Base-by-base conservation (phyloP, 2,113 vertebrate species). In the Oryzias melastigma region DNA sequence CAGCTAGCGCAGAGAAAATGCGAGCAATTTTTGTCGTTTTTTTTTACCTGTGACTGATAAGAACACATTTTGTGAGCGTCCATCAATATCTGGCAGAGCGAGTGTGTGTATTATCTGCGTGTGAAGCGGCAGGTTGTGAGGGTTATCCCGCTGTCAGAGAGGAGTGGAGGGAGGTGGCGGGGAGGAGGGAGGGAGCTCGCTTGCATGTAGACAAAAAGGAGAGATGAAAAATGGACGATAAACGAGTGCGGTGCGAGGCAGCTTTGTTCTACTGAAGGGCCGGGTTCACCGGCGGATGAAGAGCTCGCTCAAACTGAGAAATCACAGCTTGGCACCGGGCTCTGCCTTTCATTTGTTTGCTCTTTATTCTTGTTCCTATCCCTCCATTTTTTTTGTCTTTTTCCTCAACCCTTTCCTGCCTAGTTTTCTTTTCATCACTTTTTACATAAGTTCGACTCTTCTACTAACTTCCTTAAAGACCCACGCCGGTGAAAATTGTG, bases 231-330 rank as follows among this genome's bases (percentile, higher is more conserved):
- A 58, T 61, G 75, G 47, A 42, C 12, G 56, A 76, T 62, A 73
- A 72, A 80, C 27, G 75, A 70, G 69, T 65, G 67, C 63, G 8
- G 63, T 25, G 14, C 12, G 63, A 44, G 67, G 49, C 16, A 69
- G 22, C 82, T 86, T 86, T 86, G 81, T 84, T 82, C 45, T 78
- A 51, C 57, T 77, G 69, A 52, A 60, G 80, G 71, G 62, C 27
- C 29, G 52, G 19, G 69, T 71, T 70, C 72, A 65, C 20, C 25
- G 2, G 51, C 25, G 16, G 77, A 85, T 77, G 75, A 75, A 83
- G 78, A 65, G 78, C 70, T 16, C 41, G 65, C 62, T 70, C 74
- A 77, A 58, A 65, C 70, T 55, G 76, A 62, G 73, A 62, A 75
- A 86, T 82, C 78, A 73, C 76, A 80, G 73, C 73, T 74, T 74